phyloP scores from a whole-genome alignment of 2,797 vertebrate species.

The Sebastiscus albofasciatus region DNA sequence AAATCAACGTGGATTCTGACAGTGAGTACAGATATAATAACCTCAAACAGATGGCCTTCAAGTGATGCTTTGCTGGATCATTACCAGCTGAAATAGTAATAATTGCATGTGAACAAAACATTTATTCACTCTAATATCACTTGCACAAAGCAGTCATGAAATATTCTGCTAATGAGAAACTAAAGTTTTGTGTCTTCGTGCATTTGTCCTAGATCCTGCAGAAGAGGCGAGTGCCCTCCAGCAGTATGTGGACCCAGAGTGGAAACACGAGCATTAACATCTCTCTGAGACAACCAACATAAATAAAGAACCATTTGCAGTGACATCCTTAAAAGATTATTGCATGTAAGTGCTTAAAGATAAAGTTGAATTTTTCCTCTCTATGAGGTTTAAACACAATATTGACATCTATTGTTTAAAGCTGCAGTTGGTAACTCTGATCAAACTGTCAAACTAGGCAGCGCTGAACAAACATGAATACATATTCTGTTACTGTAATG shows the following conservation, averaged over 20 bases:
- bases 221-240: constrained; percentile 68
- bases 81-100: neutral
- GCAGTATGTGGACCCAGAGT: constrained; percentile 68
- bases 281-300: neutral
- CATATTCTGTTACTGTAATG: too few relatives aligned
- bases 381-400: neutral
- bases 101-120: neutral
- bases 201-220: constrained; percentile 20
- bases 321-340: neutral
- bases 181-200: constrained; percentile 5
- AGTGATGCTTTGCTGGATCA: neutral
- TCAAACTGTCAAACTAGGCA: too few relatives aligned
- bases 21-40: constrained; percentile 39
- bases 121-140: neutral
- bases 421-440: too few relatives aligned
- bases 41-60: neutral
- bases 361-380: neutral
- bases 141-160: neutral
- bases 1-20: constrained; percentile 62
- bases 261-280: constrained; percentile 70
- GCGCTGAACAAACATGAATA: too few relatives aligned
- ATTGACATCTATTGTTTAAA: neutral
- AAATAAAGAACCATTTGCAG: neutral
- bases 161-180: neutral
- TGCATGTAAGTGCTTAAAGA: neutral